These are phyloP conservation scores for Caenorhabditis latens DNA, from an alignment of 1,140 invertebrate species.

Conservation along the genomic window DNA sequence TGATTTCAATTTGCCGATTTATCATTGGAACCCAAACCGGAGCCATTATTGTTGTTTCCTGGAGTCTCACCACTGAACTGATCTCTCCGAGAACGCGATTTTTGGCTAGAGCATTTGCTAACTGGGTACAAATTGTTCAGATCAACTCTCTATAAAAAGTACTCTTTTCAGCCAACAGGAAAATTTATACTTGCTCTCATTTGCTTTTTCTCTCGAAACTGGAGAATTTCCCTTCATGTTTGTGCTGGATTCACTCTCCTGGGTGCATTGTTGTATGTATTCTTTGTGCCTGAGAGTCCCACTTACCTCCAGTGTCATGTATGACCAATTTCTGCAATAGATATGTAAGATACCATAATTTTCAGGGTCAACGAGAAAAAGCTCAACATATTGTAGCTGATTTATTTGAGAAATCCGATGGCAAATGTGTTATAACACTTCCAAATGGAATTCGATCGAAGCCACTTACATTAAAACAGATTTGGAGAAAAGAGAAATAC, in stretches of 20 bases:
- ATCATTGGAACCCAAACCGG: constrained; percentile 40
- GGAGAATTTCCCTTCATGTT: constrained; percentile 36
- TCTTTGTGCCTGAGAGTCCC: constrained; percentile 24
- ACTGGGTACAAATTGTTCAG: not conserved
- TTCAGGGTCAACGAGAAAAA: not conserved
- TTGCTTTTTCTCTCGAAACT: constrained; percentile 40
- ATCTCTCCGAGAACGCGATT: constrained; percentile 3
- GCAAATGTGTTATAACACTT: constrained; percentile 7
- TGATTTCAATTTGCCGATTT: constrained; percentile 13
- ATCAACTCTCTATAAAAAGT: not conserved
- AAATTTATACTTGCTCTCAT: constrained; percentile 15
- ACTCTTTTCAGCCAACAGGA: constrained; percentile 4
- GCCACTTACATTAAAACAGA: not conserved
- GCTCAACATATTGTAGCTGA: constrained; percentile 8
- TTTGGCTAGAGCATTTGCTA: constrained; percentile 25
- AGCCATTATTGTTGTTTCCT: constrained; percentile 39
- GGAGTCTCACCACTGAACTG: constrained; percentile 37
- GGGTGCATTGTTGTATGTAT: not conserved
- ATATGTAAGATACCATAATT: too few species aligned
- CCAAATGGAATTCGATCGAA: constrained; percentile 23
- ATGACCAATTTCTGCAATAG: too few species aligned
- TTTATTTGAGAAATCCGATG: not conserved
- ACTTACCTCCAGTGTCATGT: constrained; percentile 46
- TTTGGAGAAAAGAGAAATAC: constrained; percentile 38
- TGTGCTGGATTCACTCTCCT: constrained; percentile 2